Percentiles rank a stretch among this genome's conserved stretches.
These are phyloP conservation scores for Cinara cedri DNA, from an alignment of 2,888 invertebrate species.

Conservation along the genomic window DNA sequence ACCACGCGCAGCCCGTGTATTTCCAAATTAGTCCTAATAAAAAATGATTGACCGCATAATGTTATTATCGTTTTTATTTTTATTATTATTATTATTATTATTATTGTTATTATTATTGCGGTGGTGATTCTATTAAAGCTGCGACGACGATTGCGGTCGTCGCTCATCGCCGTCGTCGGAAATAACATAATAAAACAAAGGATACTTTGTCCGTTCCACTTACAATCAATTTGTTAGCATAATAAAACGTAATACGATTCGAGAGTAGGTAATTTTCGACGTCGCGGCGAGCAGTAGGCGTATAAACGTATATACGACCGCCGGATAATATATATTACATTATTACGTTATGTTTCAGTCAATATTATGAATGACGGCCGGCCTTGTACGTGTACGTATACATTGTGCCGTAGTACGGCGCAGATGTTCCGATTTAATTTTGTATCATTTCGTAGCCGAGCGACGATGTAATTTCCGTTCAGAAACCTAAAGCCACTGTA, in stretches of 20 bases:
- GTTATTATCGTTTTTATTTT: no score
- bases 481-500: neutral
- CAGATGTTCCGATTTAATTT: neutral
- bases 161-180: no score
- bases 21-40: neutral
- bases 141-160: neutral
- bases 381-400: neutral
- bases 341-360: neutral
- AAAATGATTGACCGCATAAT: neutral
- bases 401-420: no score
- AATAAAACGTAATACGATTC: neutral
- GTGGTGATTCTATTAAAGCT: neutral
- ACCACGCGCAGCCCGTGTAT: no score
- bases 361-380: constrained; percentile 2
- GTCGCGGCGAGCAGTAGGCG: neutral
- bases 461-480: constrained; percentile 14
- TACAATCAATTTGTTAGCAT: constrained; percentile 35
- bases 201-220: neutral
- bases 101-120: neutral
- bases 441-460: neutral
- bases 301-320: neutral
- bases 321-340: neutral
- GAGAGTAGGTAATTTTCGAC: constrained; percentile 3
- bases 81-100: no score
- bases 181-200: neutral